These are phyloP conservation scores for Phyllostomus discolor DNA, from an alignment of 2,113 vertebrate species.

Conservation along the genomic window DNA sequence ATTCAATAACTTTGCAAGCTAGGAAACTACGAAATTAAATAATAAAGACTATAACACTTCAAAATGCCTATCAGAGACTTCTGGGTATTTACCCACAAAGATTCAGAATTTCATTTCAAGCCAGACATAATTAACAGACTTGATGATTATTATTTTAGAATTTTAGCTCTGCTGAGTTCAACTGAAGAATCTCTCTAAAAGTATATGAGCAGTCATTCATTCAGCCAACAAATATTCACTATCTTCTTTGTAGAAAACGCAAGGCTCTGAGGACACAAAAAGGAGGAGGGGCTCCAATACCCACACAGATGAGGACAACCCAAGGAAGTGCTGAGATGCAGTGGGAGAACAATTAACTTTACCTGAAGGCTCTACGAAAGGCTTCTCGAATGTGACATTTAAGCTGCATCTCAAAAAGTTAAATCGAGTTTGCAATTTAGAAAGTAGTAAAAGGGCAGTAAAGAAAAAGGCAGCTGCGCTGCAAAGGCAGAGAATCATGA, in stretches of 20 bases:
- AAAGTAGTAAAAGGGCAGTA: conserved; percentile 13
- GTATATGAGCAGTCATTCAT: background rate
- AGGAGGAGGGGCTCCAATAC: background rate
- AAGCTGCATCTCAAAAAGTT: conserved; percentile 23
- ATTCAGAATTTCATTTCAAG: background rate
- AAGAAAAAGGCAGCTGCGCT: conserved; percentile 38
- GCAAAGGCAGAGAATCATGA: conserved; percentile 33
- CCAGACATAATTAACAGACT: background rate
- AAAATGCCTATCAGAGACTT: background rate
- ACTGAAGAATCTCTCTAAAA: conserved; percentile 20
- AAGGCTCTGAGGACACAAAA: background rate
- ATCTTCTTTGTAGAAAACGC: background rate
- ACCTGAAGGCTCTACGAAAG: background rate
- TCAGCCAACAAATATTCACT: background rate
- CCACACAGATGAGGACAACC: background rate
- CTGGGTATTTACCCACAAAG: background rate
- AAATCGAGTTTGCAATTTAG: conserved; percentile 48
- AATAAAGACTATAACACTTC: background rate
- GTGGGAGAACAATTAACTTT: background rate
- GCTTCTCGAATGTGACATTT: conserved; percentile 39
- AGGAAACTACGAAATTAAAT: background rate
- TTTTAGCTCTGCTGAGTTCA: conserved; percentile 9
- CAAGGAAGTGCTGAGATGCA: background rate
- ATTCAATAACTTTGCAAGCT: background rate
- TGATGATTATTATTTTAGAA: conserved; percentile 14